Evolutionary conservation across 2,888 invertebrate genomes (phyloP).

Genomic region (Drosophila niveifrons): DNA sequence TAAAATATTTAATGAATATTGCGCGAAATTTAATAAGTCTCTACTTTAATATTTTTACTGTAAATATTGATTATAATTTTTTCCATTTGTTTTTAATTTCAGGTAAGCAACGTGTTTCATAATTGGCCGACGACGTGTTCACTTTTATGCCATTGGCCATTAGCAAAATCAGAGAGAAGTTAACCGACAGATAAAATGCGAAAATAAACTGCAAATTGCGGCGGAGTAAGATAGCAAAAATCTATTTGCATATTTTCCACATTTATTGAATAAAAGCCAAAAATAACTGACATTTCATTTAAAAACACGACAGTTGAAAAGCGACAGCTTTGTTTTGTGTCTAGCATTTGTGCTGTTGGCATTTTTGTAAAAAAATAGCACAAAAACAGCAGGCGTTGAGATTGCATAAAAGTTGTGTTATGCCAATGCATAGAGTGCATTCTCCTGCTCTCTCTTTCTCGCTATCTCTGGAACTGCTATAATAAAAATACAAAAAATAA

Average conservation of each 20-base stretch:
- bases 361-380: not conserved
- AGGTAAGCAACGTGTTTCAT: slow-evolving; percentile 42
- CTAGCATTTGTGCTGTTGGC: not conserved
- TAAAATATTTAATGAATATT: not conserved
- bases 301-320: not conserved
- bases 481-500: slow-evolving; percentile 53
- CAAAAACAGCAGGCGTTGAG: slow-evolving; percentile 4
- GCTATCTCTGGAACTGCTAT: slow-evolving; percentile 27
- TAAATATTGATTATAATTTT: slow-evolving; percentile 7
- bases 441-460: not conserved
- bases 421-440: slow-evolving; percentile 13
- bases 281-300: slow-evolving; percentile 10
- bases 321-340: slow-evolving; percentile 2
- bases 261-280: slow-evolving; percentile 10
- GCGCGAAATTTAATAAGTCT: not conserved
- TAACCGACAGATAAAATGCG: not conserved
- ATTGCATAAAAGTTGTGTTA: slow-evolving; percentile 38
- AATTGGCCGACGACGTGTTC: not conserved
- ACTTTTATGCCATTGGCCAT: not conserved
- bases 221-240: not conserved
- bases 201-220: slow-evolving; percentile 5
- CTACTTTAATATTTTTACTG: not conserved
- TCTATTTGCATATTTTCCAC: not conserved
- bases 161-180: not conserved
- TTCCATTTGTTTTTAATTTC: slow-evolving; percentile 25